A percentile compares a stretch with the other conserved stretches of the same genome.
Conservation (phyloP, 2,888 invertebrate species). For the Mythimna impura region DNA sequence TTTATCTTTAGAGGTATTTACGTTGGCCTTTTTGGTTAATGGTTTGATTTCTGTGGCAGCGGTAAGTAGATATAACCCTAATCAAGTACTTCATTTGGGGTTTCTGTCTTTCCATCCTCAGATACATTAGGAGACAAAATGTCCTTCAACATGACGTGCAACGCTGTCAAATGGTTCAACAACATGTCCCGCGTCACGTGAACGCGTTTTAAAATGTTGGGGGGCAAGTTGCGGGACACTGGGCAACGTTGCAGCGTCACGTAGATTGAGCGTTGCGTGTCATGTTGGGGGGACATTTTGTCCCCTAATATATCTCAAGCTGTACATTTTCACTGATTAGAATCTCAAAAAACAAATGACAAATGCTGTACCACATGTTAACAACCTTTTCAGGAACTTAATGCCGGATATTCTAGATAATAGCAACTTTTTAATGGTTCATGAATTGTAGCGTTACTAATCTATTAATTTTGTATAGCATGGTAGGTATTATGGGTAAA, state of each 20-base stretch:
- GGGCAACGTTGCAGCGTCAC: no score
- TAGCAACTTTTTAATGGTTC: not conserved
- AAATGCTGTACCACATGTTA: not conserved
- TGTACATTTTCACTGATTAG: not conserved
- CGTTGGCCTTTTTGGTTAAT: slow-evolving; percentile 7
- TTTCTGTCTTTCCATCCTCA: not conserved
- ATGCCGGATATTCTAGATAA: not conserved
- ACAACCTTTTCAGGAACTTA: slow-evolving; percentile 5
- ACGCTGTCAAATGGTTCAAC: no score
- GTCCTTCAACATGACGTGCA: no score
- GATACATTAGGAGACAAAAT: no score
- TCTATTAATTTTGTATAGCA: not conserved
- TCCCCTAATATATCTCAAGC: no score
- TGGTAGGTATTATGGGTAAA: not conserved
- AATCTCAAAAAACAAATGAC: not conserved
- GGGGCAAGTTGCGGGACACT: no score
- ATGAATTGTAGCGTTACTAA: slow-evolving; percentile 4
- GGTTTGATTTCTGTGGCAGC: not conserved
- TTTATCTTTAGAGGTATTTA: not conserved
- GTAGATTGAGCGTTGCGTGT: no score
- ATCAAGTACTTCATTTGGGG: not conserved
- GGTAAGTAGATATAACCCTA: no score
- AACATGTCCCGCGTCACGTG: no score
- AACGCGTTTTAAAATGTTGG: no score
- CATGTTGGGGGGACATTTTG: no score